A percentile compares a stretch with the other conserved stretches of the same genome.
phyloP scores from a whole-genome alignment of 1,140 invertebrate genomes.

The Bathynomus jamesi region DNA sequence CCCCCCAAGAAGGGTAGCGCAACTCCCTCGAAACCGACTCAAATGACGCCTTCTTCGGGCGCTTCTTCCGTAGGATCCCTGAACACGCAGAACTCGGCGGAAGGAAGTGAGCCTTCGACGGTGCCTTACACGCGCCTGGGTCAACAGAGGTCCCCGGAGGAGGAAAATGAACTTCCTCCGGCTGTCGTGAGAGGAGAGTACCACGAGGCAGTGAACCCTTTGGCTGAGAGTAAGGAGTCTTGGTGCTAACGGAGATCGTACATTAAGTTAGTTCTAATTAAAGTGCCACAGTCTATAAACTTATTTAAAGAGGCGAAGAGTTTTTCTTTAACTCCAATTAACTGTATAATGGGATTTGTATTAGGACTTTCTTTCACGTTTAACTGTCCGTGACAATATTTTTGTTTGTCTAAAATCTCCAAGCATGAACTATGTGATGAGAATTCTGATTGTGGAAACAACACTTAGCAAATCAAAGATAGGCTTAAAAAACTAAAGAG shows the following conservation, averaged over 20 bases:
- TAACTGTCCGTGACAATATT: no score
- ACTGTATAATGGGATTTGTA: no score
- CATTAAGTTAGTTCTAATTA: background rate
- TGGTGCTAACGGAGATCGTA: background rate
- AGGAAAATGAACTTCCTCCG: background rate
- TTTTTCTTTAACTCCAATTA: no score
- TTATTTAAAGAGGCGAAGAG: background rate
- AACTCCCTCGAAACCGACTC: background rate
- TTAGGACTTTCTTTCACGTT: no score
- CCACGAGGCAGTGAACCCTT: background rate
- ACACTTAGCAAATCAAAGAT: no score
- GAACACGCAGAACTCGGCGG: background rate
- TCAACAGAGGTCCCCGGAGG: background rate
- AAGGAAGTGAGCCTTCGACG: background rate
- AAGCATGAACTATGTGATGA: background rate
- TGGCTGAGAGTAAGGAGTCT: background rate
- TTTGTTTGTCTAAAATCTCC: background rate
- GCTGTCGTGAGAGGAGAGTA: background rate
- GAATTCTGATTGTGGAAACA: no score
- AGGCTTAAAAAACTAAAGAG: no score
- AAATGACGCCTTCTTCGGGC: background rate
- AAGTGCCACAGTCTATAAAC: background rate
- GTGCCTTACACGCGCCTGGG: background rate
- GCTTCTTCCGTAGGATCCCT: background rate
- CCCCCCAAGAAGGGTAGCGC: background rate